A percentile compares a stretch with the other conserved stretches of the same genome.
These are phyloP conservation scores for Lamellibrachia satsuma DNA, from an alignment of 2,888 invertebrate species.

Conservation along the genomic window DNA sequence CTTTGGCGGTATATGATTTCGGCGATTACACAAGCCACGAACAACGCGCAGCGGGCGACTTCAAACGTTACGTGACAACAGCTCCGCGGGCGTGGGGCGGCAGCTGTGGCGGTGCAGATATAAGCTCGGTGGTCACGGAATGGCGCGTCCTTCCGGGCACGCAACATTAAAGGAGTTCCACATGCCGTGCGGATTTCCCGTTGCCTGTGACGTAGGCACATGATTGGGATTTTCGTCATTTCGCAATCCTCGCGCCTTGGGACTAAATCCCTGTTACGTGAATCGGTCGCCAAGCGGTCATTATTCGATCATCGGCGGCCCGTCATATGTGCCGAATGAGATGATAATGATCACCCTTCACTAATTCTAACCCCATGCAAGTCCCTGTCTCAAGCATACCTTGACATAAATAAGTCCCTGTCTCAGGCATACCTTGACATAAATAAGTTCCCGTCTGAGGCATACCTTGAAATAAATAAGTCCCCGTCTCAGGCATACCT, in stretches of 20 bases:
- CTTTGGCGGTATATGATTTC: slow-evolving; percentile 17
- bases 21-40: background rate
- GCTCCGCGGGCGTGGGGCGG: background rate
- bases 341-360: background rate
- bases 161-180: background rate
- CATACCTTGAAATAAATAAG: too few relatives aligned
- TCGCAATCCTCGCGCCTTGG: background rate
- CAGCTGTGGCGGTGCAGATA: background rate
- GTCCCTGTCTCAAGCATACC: background rate
- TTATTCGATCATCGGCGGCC: background rate
- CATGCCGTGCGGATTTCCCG: background rate
- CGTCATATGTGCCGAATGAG: background rate
- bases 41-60: background rate
- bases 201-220: background rate
- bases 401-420: background rate
- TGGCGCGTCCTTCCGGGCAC: background rate
- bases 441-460: too few relatives aligned
- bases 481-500: too few relatives aligned
- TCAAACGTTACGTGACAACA: background rate
- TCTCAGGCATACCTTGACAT: too few relatives aligned
- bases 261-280: background rate
- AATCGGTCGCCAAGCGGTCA: background rate
- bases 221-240: background rate
- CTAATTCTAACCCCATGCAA: background rate
- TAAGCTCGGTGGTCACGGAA: background rate